Evolutionary conservation across 2,888 invertebrate species (phyloP).

Genomic region (Ennomos erosarius): DNA sequence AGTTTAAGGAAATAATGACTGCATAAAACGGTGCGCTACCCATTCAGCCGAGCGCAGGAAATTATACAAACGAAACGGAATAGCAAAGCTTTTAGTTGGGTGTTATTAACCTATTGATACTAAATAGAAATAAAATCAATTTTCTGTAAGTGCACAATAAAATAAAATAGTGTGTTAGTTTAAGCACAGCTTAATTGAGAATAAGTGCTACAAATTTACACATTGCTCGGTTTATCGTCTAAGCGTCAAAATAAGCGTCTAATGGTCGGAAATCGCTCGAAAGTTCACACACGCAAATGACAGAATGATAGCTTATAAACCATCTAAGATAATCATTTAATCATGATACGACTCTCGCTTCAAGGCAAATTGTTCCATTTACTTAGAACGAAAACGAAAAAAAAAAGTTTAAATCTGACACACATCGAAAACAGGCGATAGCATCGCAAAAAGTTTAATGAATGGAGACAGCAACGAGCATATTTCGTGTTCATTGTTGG

Average conservation of each 20-base stretch:
- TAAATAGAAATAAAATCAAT: conserved; percentile 29
- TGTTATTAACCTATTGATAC: conserved; percentile 34
- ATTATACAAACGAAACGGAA: conserved; percentile 27
- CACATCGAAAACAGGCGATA: conserved; percentile 72
- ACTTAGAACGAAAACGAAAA: conserved; percentile 57
- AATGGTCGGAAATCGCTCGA: conserved; percentile 61
- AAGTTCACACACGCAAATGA: conserved; percentile 66
- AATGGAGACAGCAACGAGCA: conserved; percentile 73
- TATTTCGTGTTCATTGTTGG: conserved; percentile 80
- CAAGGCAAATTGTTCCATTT: conserved; percentile 69
- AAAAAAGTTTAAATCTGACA: conserved; percentile 64
- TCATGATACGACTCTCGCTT: conserved; percentile 66
- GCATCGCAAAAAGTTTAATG: conserved; percentile 69
- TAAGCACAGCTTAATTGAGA: conserved; percentile 29
- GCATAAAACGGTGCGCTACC: conserved; percentile 30
- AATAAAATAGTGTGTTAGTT: too few species aligned
- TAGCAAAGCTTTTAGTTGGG: conserved; percentile 8
- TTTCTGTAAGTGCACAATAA: conserved; percentile 16
- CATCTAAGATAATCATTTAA: conserved; percentile 73
- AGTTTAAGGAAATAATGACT: conserved; percentile 13
- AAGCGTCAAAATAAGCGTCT: conserved; percentile 41
- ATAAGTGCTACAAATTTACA: conserved; percentile 36
- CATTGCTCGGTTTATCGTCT: conserved; percentile 29
- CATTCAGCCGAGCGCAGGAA: conserved; percentile 20
- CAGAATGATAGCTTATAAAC: conserved; percentile 64